Evolutionary conservation across 2,797 vertebrate genomes (phyloP), one percentile per base, ranked within the genome.

Genomic region (Micromesistius poutassou): DNA sequence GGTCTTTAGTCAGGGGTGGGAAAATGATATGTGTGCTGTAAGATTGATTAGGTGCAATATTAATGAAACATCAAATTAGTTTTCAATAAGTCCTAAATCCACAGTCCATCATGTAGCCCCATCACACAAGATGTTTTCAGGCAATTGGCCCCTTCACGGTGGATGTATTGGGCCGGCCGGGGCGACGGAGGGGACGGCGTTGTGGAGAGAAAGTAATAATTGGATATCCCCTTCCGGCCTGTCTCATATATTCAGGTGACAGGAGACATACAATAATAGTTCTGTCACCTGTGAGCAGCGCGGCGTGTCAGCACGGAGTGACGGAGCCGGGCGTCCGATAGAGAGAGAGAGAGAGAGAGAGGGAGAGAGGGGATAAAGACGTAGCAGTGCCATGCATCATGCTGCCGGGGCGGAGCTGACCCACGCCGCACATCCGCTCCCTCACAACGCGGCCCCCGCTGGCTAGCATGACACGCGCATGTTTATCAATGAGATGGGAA

Each of bases 331-430:
- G 75, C 77, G 85, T 62, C 80, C 25, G 75, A 75, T 81, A 81
- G 80, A 78, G 81, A 86, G 76, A 86, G 84, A 82, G 80, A 82
- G 76, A 72, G 75, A 78, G 84, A 83, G 82, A 91, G 85, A 83
- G 81, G 89, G 55, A n/a, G 55, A 66, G n/a, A n/a, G n/a, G n/a
- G n/a, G n/a, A 7, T 25, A n/a, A 1, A 70, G 66, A 12, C 25
- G 25, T 77, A 80, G 76, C 81, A 74, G 74, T 33, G 77, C 76
- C 50, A 87, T 90, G 73, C 77, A 74, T 85, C 75, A 79, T 79
- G 8, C 28, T 50, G 46, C 16, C 46, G 5, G 16, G 16, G 46
- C 1, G 46, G 14, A 50, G 16, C 14, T 50, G 46, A 22, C 46
- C 46, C 46, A 4, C 19, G 4, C 5, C 22, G 14, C n/a, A 19